Evolutionary conservation across 2,888 invertebrate species (phyloP), one percentile per base, ranked within the genome.

Genomic region (Pteria penguin): DNA sequence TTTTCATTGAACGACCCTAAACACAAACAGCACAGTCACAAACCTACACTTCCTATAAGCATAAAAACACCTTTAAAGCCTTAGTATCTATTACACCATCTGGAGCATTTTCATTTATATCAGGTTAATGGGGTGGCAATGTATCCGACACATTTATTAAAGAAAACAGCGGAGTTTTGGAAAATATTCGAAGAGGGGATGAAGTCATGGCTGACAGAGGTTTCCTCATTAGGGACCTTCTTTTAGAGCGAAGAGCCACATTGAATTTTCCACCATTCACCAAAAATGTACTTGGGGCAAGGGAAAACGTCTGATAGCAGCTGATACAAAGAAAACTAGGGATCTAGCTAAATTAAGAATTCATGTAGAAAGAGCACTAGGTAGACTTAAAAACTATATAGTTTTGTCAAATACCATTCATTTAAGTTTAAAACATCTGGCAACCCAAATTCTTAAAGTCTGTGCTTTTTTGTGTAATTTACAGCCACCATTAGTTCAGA

Each of bases 71-170:
- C 4, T 63, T 55, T 55, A 72, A 72, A 63, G 24, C 36, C 26
- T 36, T 72, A 32, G 65, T 72, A 22, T 26, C 63, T 32, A 33
- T 72, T 11, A 72, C 72, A 14, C 57, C 72, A 31, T 55, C 72
- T 24, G 72, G 72, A 22, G 32, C 65, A n/a, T 72, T 72, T 24
- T 33, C 31, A 26, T 72, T 72, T 29, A 26, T 65, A 18, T 72
- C 72, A 31, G 33, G 31, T 31, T 11, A 52, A 31, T 71, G 62
- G 61, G 71, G 71, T 32, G 71, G 71, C 4, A 71, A 71, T 52
- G 31, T 32, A 18, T 71, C 71, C 14, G 71, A 71, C 55, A 71
- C 62, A 31, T 71, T 58, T 31, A 71, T 71, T n/a, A 71, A n/a
- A 26, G 29, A 33, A 4, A 29, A 32, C 11, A 33, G 69, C 58